These are phyloP conservation scores for Lucilia cuprina DNA, from an alignment of 1,140 invertebrate genomes.

Conservation along the genomic window DNA sequence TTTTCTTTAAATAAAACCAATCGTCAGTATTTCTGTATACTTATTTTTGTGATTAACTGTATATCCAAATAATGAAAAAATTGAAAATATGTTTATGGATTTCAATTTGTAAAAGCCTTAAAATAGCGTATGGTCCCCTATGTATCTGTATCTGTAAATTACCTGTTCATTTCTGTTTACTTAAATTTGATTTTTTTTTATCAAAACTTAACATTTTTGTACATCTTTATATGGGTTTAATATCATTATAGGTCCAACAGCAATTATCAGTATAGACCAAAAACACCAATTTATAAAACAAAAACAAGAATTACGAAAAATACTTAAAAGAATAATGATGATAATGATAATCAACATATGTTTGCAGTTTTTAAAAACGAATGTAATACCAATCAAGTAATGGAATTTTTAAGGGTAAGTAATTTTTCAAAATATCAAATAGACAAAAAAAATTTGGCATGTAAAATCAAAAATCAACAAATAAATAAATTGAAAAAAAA, in stretches of 20 bases:
- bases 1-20: too few relatives aligned
- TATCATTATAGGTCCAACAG: not conserved
- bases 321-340: not conserved
- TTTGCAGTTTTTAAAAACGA: conserved; percentile 29
- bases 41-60: too few relatives aligned
- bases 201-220: not conserved
- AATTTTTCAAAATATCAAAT: not conserved
- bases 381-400: conserved; percentile 32
- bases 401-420: conserved; percentile 31
- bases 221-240: not conserved
- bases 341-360: conserved; percentile 29
- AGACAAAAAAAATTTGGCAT: not conserved
- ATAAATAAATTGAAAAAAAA: not conserved
- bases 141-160: not conserved
- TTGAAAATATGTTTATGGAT: too few relatives aligned
- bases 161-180: not conserved
- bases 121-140: too few relatives aligned
- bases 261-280: not conserved
- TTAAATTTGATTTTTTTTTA: not conserved
- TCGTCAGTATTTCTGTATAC: too few relatives aligned
- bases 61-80: too few relatives aligned
- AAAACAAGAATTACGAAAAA: not conserved
- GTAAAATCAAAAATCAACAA: not conserved
- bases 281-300: not conserved
- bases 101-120: too few relatives aligned